These are phyloP conservation scores for Trissoscelio sp. DNA, from an alignment of 2,888 invertebrate species.

Conservation along the genomic window DNA sequence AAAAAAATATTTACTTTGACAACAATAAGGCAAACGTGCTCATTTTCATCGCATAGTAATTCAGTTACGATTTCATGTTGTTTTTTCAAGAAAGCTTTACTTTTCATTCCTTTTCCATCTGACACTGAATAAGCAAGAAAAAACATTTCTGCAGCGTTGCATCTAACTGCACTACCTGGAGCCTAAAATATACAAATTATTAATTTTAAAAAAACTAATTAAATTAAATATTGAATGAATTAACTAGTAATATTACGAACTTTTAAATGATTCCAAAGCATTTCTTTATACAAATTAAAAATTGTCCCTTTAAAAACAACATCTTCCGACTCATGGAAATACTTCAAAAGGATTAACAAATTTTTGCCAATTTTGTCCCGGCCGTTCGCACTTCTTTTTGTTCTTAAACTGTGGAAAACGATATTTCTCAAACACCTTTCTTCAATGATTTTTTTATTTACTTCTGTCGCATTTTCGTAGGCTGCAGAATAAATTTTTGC, in stretches of 20 bases:
- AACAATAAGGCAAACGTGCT: slow-evolving; percentile 69
- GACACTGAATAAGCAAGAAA: slow-evolving; percentile 66
- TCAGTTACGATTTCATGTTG: slow-evolving; percentile 69
- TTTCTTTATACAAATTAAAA: slow-evolving; percentile 59
- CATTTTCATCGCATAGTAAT: slow-evolving; percentile 68
- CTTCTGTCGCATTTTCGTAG: slow-evolving; percentile 58
- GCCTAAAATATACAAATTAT: slow-evolving; percentile 62
- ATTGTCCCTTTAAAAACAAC: slow-evolving; percentile 59
- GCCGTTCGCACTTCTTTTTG: slow-evolving; percentile 63
- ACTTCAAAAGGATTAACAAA: slow-evolving; percentile 66
- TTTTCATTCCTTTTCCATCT: slow-evolving; percentile 17
- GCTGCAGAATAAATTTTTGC: slow-evolving; percentile 70
- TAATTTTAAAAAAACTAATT: not conserved
- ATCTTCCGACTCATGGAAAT: slow-evolving; percentile 59
- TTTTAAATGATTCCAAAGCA: slow-evolving; percentile 71
- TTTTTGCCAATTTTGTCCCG: slow-evolving; percentile 69
- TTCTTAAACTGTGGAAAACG: slow-evolving; percentile 70
- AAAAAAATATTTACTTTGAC: slow-evolving; percentile 72
- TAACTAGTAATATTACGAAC: slow-evolving; percentile 51
- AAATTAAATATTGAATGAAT: not conserved
- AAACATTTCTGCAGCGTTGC: slow-evolving; percentile 73
- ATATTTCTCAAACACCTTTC: too few species aligned
- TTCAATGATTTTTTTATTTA: slow-evolving; percentile 60
- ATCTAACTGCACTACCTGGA: slow-evolving; percentile 68
- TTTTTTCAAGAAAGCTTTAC: slow-evolving; percentile 42